A percentile compares a stretch with the other conserved stretches of the same genome.
phyloP scores from a whole-genome alignment of 1,140 invertebrate species.

The Ptiloglossa arizonensis region DNA sequence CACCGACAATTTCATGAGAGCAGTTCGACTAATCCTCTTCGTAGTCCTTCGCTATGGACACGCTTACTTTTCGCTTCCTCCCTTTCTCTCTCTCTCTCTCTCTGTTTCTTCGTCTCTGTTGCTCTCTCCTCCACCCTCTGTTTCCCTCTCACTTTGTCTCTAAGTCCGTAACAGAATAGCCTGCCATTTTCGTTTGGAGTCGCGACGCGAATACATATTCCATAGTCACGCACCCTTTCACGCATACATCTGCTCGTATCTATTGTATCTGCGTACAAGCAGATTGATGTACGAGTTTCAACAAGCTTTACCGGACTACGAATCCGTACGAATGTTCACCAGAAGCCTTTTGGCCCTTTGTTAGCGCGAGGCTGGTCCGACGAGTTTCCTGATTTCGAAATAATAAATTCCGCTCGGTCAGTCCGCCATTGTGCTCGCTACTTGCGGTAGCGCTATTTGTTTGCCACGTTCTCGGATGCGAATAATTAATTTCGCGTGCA shows the following conservation, averaged over 20 bases:
- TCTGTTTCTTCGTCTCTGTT: neutral
- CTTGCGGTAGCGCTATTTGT: neutral
- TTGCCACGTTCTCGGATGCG: neutral
- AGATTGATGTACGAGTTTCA: constrained; percentile 14
- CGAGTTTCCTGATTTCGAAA: constrained; percentile 19
- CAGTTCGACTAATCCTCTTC: constrained; percentile 60
- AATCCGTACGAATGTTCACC: constrained; percentile 15
- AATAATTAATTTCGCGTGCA: neutral
- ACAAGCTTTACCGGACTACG: constrained; percentile 25
- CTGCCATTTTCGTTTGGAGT: constrained; percentile 9
- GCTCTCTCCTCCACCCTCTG: neutral
- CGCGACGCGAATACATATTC: neutral
- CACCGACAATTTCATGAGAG: constrained; percentile 34
- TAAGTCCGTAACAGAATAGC: constrained; percentile 22
- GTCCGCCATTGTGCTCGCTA: neutral
- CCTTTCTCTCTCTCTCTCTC: neutral
- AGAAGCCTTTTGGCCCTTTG: constrained; percentile 23
- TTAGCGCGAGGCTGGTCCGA: neutral
- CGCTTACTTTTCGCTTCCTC: constrained; percentile 11
- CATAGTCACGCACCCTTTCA: neutral
- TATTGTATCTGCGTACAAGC: constrained; percentile 4
- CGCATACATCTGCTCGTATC: neutral
- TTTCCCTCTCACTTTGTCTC: neutral
- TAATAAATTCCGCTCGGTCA: constrained; percentile 13
- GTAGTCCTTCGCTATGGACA: constrained; percentile 33